A percentile compares a stretch with the other conserved stretches of the same genome.
phyloP scores from a whole-genome alignment of 2,113 vertebrate genomes.

The Daboia siamensis region DNA sequence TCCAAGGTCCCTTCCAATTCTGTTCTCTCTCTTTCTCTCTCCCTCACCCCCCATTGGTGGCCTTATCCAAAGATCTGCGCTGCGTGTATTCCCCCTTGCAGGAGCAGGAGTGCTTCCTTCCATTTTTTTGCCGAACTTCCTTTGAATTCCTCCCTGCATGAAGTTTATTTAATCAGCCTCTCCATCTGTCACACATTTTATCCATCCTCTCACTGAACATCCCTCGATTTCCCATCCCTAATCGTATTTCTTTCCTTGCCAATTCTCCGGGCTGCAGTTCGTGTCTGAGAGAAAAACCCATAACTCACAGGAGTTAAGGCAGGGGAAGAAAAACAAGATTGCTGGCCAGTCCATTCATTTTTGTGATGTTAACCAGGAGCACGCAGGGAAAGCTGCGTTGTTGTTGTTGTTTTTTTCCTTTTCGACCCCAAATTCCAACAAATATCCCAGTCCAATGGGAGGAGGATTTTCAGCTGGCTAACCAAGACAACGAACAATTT shows the following conservation, averaged over 20 bases:
- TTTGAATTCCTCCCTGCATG: neutral
- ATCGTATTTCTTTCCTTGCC: neutral
- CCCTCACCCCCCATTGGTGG: neutral
- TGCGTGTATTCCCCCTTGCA: neutral
- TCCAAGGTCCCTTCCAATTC: no score
- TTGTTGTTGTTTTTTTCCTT: no score
- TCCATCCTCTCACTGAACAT: neutral
- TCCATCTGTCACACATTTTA: neutral
- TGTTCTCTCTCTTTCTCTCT: neutral
- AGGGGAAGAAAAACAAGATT: neutral
- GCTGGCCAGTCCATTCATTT: neutral
- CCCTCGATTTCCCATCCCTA: neutral
- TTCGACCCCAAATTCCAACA: neutral
- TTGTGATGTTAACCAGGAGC: neutral
- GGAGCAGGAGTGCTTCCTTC: neutral
- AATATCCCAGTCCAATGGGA: neutral
- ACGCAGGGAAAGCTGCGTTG: neutral
- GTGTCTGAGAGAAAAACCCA: neutral
- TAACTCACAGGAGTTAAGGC: neutral
- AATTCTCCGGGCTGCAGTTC: neutral
- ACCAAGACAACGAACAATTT: neutral
- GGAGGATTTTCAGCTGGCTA: neutral
- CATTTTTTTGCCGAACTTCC: neutral
- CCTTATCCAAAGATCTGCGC: neutral
- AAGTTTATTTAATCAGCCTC: neutral